Evolutionary conservation across 2,113 vertebrate genomes (phyloP), one percentile per base, ranked within the genome.

Genomic region (rat (Rattus norvegicus)): DNA sequence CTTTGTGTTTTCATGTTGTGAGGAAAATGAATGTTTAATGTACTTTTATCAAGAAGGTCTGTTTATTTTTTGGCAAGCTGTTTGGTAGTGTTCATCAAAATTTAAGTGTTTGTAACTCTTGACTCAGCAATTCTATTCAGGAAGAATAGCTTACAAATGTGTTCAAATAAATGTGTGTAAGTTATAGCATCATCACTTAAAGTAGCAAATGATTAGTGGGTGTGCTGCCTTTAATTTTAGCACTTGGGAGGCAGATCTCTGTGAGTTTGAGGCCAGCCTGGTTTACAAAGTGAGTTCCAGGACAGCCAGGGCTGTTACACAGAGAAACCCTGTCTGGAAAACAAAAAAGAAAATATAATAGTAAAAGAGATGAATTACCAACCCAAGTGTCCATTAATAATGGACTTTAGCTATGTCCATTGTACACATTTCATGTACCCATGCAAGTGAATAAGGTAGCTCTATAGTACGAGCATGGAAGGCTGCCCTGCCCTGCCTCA

Each of bases 81-180:
- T 91, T 95, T 86, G 14, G 70, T 80, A 86, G 10, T 73, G 11
- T 81, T 90, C 88, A 81, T 96, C 61, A 93, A 67, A 85, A 80
- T 93, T 63, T 93, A 20, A 97, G 2, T 93, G 33, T 92, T 30
- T 19, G 28, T 84, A 65, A 22, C 49, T 93, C 56, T 92, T 79
- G 89, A 75, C 52, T 92, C 36, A 88, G 90, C 61, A 90, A 10
- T 95, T 96, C 24, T 24, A 49, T 83, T 93, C 72, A 92, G 49
- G 17, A 91, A 67, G 12, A 93, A 24, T 95, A n/a, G 70, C 43
- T 93, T 93, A 80, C 5, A 61, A 33, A 1, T 88, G 3, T 87
- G 14, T 63, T 24, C 6, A 63, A 92, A 73, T 30, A 94, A 91
- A 65, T 88, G 56, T 20, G 0, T n/a, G 20, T 1, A 84, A 36